phyloP scores from a whole-genome alignment of 2,113 vertebrate genomes.

The Ictalurus furcatus region DNA sequence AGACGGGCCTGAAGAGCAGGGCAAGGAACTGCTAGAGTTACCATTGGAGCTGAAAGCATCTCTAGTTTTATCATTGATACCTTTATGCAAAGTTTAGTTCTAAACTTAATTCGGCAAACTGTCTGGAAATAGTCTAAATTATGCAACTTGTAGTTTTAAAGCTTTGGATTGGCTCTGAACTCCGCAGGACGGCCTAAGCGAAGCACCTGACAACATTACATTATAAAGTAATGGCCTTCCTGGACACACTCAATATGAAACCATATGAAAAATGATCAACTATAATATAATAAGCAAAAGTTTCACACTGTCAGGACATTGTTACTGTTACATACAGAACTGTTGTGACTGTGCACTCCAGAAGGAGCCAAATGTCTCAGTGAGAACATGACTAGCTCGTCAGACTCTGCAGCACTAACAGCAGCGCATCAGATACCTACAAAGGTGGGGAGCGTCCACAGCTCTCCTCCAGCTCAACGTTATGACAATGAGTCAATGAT shows the following conservation, averaged over 20 bases:
- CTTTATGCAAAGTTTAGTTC: neutral
- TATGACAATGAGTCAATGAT: neutral
- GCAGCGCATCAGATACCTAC: neutral
- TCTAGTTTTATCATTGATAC: neutral
- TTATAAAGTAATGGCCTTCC: neutral
- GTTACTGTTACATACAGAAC: neutral
- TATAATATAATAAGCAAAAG: neutral
- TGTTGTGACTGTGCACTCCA: neutral
- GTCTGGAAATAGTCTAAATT: neutral
- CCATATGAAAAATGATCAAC: neutral
- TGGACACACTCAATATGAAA: neutral
- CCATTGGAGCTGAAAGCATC: neutral
- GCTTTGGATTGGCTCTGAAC: neutral
- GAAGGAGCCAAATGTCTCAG: neutral
- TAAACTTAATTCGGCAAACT: neutral
- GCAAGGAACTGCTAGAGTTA: conserved; percentile 19
- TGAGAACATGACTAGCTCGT: neutral
- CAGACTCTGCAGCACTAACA: neutral
- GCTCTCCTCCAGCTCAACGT: neutral
- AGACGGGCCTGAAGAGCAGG: conserved; percentile 81
- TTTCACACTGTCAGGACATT: neutral
- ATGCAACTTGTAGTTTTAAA: neutral
- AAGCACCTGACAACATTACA: neutral
- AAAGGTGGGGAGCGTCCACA: neutral
- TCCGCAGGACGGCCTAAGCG: neutral